Conservation (phyloP, 2,113 vertebrate species). For the Manacus vitellinus region DNA sequence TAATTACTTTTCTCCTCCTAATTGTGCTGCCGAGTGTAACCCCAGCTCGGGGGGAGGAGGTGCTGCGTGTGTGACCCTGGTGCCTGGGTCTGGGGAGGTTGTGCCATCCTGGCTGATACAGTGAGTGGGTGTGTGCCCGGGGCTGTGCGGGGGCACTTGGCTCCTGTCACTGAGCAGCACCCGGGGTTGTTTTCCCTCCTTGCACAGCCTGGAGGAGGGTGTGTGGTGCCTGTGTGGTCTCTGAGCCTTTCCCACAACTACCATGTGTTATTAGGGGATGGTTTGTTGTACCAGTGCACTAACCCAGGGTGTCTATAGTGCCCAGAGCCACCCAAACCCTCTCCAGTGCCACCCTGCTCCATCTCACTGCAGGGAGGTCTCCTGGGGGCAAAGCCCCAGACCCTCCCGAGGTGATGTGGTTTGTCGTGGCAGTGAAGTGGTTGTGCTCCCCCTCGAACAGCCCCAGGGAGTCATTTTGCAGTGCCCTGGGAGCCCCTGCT, state of each 20-base stretch:
- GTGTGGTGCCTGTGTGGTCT: not conserved
- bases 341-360: not conserved
- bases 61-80: rapidly evolving
- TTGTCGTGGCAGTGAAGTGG: rapidly evolving
- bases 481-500: not conserved
- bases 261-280: rapidly evolving
- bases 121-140: rapidly evolving
- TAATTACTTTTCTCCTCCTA: not conserved
- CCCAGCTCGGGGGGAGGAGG: not conserved
- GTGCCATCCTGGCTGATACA: rapidly evolving
- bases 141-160: not conserved
- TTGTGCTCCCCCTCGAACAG: rapidly evolving
- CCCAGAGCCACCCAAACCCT: not conserved
- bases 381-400: not conserved
- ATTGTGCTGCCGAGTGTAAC: not conserved
- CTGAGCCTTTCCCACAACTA: not conserved
- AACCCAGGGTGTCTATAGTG: rapidly evolving
- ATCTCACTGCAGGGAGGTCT: not conserved
- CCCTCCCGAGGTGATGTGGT: rapidly evolving
- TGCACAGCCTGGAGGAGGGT: not conserved
- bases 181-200: not conserved
- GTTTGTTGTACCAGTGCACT: not conserved
- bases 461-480: not conserved
- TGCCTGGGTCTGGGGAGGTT: not conserved
- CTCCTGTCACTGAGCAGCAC: not conserved